Percentiles rank a stretch among this genome's conserved stretches.
These are phyloP conservation scores for Catagonus wagneri DNA, from an alignment of 2,113 vertebrate genomes.

Conservation along the genomic window DNA sequence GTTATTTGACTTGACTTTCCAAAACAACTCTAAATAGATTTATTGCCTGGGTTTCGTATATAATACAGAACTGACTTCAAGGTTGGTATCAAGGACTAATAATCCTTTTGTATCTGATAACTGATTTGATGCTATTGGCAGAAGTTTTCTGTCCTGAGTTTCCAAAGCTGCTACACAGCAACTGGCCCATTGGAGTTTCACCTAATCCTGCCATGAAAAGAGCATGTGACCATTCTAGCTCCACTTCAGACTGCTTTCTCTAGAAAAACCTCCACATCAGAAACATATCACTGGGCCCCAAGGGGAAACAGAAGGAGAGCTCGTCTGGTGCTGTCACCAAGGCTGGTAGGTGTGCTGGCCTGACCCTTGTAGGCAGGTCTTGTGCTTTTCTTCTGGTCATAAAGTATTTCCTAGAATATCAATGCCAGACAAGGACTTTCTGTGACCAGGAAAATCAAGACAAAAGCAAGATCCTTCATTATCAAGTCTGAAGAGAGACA, in stretches of 20 bases:
- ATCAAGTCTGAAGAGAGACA: background rate
- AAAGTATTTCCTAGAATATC: conserved; percentile 10
- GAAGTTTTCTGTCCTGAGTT: background rate
- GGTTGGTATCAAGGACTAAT: background rate
- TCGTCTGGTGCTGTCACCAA: too few species aligned
- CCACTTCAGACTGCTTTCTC: background rate
- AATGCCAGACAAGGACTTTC: background rate
- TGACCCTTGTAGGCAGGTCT: background rate
- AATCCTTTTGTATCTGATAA: background rate
- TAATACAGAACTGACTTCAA: background rate
- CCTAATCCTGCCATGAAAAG: background rate
- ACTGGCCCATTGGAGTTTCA: background rate
- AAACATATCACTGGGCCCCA: background rate
- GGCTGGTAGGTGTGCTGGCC: background rate
- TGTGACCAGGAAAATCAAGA: background rate
- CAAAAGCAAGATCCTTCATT: background rate
- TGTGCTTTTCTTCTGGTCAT: background rate
- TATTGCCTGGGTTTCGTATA: background rate
- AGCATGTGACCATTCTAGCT: background rate
- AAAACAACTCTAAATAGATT: background rate
- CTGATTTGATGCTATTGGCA: background rate
- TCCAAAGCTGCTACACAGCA: background rate
- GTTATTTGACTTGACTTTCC: background rate
- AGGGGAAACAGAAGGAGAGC: background rate
- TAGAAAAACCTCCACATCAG: background rate